Conservation (phyloP, 2,888 invertebrate species). For the Pseudococcus longispinus region DNA sequence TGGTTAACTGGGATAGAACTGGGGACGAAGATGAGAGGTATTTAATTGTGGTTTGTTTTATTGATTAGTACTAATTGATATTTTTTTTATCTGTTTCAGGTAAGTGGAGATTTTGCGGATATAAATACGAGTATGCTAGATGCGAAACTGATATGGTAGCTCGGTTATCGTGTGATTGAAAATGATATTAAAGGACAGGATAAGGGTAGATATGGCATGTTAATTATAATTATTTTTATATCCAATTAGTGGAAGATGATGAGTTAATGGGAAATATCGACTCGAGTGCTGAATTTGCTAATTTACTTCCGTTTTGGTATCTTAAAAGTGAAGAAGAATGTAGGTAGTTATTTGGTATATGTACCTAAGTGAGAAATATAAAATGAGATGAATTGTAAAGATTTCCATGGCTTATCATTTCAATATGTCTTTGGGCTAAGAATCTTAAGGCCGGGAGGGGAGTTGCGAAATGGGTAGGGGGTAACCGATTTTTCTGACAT, state of each 20-base stretch:
- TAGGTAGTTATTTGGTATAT: not conserved
- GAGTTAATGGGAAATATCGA: not conserved
- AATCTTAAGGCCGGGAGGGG: too few relatives aligned
- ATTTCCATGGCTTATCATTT: too few relatives aligned
- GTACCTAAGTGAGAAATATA: not conserved
- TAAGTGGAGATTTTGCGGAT: conserved; percentile 5
- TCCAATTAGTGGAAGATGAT: not conserved
- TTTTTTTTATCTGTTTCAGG: conserved; percentile 20
- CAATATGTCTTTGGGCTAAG: too few relatives aligned
- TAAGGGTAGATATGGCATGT: not conserved
- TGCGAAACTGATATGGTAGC: not conserved
- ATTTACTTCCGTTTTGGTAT: not conserved
- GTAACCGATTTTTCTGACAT: too few relatives aligned
- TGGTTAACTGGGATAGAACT: not conserved
- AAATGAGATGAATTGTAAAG: not conserved
- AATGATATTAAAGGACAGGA: not conserved
- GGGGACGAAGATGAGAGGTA: too few relatives aligned
- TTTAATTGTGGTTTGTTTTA: conserved; percentile 32
- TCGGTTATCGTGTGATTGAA: not conserved
- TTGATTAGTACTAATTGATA: conserved; percentile 19
- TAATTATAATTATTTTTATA: not conserved
- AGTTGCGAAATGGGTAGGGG: too few relatives aligned
- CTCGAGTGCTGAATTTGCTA: not conserved
- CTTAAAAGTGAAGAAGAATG: not conserved
- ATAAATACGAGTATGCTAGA: not conserved